Evolutionary conservation across 2,113 vertebrate species (phyloP), one percentile per base, ranked within the genome.

Genomic region (Saccopteryx leptura): DNA sequence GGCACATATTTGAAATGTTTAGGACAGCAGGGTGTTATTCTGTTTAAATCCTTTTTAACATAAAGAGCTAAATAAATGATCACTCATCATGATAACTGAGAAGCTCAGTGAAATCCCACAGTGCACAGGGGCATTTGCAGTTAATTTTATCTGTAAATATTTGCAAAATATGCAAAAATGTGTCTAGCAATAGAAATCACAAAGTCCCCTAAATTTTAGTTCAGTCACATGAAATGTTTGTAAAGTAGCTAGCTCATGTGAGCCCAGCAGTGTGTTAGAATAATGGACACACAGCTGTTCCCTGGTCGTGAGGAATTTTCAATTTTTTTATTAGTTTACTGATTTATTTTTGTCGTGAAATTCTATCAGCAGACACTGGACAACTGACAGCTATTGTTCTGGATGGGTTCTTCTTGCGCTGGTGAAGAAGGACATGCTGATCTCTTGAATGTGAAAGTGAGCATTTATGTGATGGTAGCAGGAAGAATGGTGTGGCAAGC

Each of bases 61-160:
- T 82, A 91, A 94, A 93, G 19, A 89, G 80, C 33, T 82, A 93
- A 89, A 84, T 80, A 96, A 96, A 88, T 95, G 50, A 90, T 78
- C 85, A 78, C 19, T 58, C 61, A 95, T 81, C 52, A 26, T 39
- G 24, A 52, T 26, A 82, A 92, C 33, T 60, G 88, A 92, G 26
- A 17, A 84, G 10, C 23, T 95, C 23, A 65, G 10, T 78, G 50
- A 90, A 92, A 86, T 63, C 56, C 23, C 56, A 91, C 18, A 85
- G 26, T 76, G 48, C 68, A 5, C 33, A 65, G n/a, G 39, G 33
- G 1, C 31, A 93, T 90, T 72, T 68, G 26, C 10, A 88, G 18
- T 63, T 96, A 66, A 92, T 90, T 91, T 85, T 10, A 71, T 91
- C n/a, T 87, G 72, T 63, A 88, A 84, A 33, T 46, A 90, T 46